Percentiles rank a stretch among this genome's conserved stretches.
These are phyloP conservation scores for Oryzias javanicus DNA, from an alignment of 2,113 vertebrate species.

Conservation along the genomic window DNA sequence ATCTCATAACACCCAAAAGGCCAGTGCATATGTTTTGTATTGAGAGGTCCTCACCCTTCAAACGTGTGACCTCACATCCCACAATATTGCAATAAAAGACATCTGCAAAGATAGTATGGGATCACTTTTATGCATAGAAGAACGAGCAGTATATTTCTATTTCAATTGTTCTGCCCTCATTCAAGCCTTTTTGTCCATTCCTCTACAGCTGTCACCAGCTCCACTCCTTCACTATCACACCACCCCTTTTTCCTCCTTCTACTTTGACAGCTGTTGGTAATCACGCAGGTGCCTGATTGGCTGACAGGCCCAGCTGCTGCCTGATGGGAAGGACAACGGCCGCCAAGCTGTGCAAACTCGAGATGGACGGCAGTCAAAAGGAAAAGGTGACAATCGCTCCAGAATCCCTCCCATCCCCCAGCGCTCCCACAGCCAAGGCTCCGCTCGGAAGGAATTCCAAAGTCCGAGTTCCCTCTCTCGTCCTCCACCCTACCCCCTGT, in stretches of 20 bases:
- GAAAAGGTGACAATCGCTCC: slow-evolving; percentile 57
- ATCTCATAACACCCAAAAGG: slow-evolving; percentile 40
- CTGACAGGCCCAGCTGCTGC: slow-evolving; percentile 52
- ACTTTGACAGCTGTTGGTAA: slow-evolving; percentile 68
- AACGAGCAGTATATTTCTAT: not conserved
- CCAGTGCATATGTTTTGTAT: slow-evolving; percentile 48
- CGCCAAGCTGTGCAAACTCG: slow-evolving; percentile 49
- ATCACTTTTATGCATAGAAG: slow-evolving; percentile 13
- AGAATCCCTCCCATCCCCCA: not conserved
- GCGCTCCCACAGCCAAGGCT: slow-evolving; percentile 13
- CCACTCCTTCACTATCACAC: slow-evolving; percentile 24
- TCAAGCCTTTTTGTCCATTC: not conserved
- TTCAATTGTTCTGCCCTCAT: not conserved
- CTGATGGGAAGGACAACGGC: slow-evolving; percentile 47
- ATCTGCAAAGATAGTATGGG: slow-evolving; percentile 29
- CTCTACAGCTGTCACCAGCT: slow-evolving; percentile 17
- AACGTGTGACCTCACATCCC: slow-evolving; percentile 46
- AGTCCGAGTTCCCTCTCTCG: not conserved
- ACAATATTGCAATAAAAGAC: slow-evolving; percentile 46
- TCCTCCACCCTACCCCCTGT: slow-evolving; percentile 27
- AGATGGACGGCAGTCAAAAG: slow-evolving; percentile 52
- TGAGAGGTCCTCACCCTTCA: slow-evolving; percentile 36
- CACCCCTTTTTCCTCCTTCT: slow-evolving; percentile 8
- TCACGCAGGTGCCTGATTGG: slow-evolving; percentile 71
- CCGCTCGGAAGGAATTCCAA: slow-evolving; percentile 21